Evolutionary conservation across 92 coral and sea anemone genomes (phyloP).

Genomic region (Paramuricea clavata): DNA sequence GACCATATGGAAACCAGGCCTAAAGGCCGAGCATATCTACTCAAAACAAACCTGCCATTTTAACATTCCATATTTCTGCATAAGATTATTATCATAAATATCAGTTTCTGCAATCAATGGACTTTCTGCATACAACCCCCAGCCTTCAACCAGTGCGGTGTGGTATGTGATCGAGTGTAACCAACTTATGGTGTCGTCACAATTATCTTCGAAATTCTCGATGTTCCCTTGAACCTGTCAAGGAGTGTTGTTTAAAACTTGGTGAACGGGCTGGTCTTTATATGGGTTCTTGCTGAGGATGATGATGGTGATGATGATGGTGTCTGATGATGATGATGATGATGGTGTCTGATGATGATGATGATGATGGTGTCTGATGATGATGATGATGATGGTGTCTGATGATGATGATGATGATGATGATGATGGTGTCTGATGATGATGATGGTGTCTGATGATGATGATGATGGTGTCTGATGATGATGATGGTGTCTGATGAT

Average conservation of each 20-base stretch:
- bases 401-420: too few species aligned
- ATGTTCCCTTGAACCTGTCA: slow-evolving; percentile 86
- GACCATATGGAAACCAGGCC: too few species aligned
- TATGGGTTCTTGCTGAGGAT: not conserved
- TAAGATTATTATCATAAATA: slow-evolving; percentile 79
- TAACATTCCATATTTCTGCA: slow-evolving; percentile 97
- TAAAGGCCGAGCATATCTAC: slow-evolving; percentile 11
- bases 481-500: too few species aligned
- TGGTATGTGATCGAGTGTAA: slow-evolving; percentile 79
- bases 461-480: too few species aligned
- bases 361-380: too few species aligned
- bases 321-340: too few species aligned
- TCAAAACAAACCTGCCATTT: slow-evolving; percentile 81
- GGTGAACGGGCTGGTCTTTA: not conserved
- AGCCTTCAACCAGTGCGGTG: slow-evolving; percentile 97
- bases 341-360: too few species aligned
- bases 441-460: too few species aligned
- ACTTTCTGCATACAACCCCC: slow-evolving; percentile 97
- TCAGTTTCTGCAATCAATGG: slow-evolving; percentile 89
- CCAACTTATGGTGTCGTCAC: slow-evolving; percentile 92
- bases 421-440: too few species aligned
- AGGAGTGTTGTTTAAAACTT: not conserved
- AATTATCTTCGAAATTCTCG: slow-evolving; percentile 89
- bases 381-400: too few species aligned
- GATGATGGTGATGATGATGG: not conserved